These are phyloP conservation scores for Amitus sp. DNA, from an alignment of 2,888 invertebrate species.

Conservation along the genomic window DNA sequence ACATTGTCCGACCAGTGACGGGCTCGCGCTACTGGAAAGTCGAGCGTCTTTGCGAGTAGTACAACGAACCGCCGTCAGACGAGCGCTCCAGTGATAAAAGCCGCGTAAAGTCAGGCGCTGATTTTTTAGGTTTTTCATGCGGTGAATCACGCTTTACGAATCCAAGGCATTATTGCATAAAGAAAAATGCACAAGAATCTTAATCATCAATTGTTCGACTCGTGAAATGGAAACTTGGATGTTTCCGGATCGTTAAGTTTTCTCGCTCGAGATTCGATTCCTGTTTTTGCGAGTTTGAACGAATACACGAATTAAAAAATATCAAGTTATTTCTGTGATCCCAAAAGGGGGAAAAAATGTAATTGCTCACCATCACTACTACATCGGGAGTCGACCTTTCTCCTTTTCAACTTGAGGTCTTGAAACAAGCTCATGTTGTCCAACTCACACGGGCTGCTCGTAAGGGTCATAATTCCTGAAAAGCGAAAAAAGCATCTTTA, in stretches of 20 bases:
- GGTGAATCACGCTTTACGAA: too few relatives aligned
- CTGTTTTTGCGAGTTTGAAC: too few relatives aligned
- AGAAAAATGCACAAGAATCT: too few relatives aligned
- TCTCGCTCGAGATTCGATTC: too few relatives aligned
- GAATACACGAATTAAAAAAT: too few relatives aligned
- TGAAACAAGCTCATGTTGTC: constrained; percentile 99
- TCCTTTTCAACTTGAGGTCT: constrained; percentile 97
- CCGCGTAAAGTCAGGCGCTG: not conserved
- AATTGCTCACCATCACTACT: constrained; percentile 87
- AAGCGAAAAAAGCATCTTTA: constrained; percentile 34
- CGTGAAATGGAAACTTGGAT: too few relatives aligned
- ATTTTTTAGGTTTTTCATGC: too few relatives aligned
- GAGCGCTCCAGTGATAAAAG: not conserved
- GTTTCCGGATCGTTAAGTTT: too few relatives aligned
- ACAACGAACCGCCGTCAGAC: not conserved
- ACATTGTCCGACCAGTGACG: not conserved
- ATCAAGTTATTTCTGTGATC: too few relatives aligned
- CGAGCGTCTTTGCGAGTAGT: not conserved
- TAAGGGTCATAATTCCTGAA: constrained; percentile 97
- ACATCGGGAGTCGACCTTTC: constrained; percentile 96
- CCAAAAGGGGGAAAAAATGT: constrained; percentile 19
- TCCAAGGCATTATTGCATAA: too few relatives aligned
- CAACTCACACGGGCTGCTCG: constrained; percentile 96
- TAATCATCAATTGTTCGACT: too few relatives aligned
- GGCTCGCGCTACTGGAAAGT: not conserved